phyloP scores from a whole-genome alignment of 2,797 vertebrate species.

The Coilia nasus region DNA sequence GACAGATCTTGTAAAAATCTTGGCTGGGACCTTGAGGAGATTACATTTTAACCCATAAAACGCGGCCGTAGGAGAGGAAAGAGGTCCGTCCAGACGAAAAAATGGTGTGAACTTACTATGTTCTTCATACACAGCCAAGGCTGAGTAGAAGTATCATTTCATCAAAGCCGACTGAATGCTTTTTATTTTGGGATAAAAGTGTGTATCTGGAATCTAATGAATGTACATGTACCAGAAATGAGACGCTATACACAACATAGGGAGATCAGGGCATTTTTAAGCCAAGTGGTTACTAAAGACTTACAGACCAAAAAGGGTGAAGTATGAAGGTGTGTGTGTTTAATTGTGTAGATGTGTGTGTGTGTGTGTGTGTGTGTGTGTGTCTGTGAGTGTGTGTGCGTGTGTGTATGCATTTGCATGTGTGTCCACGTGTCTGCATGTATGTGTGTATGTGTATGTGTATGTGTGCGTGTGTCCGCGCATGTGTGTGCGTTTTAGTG shows the following conservation, averaged over 20 bases:
- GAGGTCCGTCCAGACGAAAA: not conserved
- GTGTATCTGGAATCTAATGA: not conserved
- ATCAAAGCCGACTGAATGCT: not conserved
- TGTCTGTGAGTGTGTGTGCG: too few relatives aligned
- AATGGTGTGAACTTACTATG: conserved; percentile 10
- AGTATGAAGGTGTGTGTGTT: not conserved
- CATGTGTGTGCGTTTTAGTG: not conserved
- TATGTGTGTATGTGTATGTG: too few relatives aligned
- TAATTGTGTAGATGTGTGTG: too few relatives aligned
- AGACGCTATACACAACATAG: not conserved
- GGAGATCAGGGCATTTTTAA: not conserved
- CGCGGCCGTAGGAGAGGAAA: not conserved
- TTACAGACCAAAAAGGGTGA: not conserved
- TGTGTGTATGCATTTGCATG: too few relatives aligned
- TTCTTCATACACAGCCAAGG: not conserved
- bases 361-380: too few relatives aligned
- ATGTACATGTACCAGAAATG: not conserved
- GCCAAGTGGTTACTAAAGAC: not conserved
- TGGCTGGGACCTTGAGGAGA: conserved; percentile 13
- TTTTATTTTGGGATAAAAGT: too few relatives aligned
- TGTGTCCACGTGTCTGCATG: too few relatives aligned
- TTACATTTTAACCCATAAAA: conserved; percentile 17
- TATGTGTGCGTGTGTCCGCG: not conserved
- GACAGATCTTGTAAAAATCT: conserved; percentile 23
- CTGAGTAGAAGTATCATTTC: not conserved